Evolutionary conservation across 2,888 invertebrate species (phyloP).

Genomic region (Aricia artaxerxes): DNA sequence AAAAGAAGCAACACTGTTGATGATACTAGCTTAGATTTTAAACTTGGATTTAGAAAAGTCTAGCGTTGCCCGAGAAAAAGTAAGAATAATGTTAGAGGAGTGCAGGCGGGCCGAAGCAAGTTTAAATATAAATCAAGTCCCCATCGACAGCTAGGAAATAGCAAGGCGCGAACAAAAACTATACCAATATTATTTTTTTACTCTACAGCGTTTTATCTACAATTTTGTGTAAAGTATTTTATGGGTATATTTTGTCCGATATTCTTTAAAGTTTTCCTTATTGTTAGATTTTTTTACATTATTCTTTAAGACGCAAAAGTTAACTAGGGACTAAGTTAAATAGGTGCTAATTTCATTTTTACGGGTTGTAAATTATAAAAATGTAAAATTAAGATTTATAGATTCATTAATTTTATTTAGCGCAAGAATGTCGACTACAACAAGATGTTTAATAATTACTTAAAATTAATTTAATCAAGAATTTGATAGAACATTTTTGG

Average conservation of each 20-base stretch:
- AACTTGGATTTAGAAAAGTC: constrained; percentile 30
- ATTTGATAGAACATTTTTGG: too few relatives aligned
- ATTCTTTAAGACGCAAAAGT: neutral
- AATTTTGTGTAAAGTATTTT: constrained; percentile 24
- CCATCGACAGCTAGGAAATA: constrained; percentile 41
- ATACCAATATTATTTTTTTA: constrained; percentile 3
- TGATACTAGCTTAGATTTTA: constrained; percentile 22
- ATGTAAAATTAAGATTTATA: too few relatives aligned
- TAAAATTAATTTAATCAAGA: too few relatives aligned
- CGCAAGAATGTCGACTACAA: too few relatives aligned
- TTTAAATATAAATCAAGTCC: constrained; percentile 39
- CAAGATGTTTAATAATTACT: too few relatives aligned
- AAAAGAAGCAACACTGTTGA: neutral
- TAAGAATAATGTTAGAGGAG: constrained; percentile 29
- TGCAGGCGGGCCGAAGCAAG: constrained; percentile 34
- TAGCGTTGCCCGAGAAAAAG: constrained; percentile 25
- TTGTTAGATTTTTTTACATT: neutral
- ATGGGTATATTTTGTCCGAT: neutral
- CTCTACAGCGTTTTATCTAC: constrained; percentile 10
- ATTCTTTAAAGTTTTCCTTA: too few relatives aligned
- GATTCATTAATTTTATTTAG: too few relatives aligned
- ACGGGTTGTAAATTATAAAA: too few relatives aligned
- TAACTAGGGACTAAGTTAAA: neutral
- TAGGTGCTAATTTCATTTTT: neutral
- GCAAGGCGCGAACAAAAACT: constrained; percentile 29